phyloP scores from a whole-genome alignment of 2,113 vertebrate species.

The Sapajus apella region DNA sequence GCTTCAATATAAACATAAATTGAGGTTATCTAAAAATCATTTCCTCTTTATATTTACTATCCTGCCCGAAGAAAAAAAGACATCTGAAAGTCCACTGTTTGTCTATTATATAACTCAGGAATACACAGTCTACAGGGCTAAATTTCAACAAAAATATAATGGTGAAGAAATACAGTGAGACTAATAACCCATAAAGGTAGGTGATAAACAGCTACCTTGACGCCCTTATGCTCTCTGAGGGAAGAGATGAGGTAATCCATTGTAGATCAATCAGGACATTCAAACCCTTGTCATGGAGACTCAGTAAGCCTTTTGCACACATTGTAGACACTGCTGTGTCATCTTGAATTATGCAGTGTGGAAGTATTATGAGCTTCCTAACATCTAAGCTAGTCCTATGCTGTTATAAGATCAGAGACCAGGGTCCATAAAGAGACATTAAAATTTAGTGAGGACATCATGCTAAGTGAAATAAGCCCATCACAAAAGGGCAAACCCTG shows the following conservation, averaged over 20 bases:
- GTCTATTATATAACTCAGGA: background rate
- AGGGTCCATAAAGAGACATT: background rate
- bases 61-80: background rate
- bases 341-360: background rate
- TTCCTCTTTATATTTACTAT: background rate
- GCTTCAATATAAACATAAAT: slow-evolving; percentile 13
- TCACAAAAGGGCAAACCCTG: background rate
- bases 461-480: background rate
- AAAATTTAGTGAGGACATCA: background rate
- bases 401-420: background rate
- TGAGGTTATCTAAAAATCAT: slow-evolving; percentile 10
- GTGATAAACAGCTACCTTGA: background rate
- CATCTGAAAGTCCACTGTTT: background rate
- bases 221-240: background rate
- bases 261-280: background rate
- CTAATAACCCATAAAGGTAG: background rate
- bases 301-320: background rate
- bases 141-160: background rate
- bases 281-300: background rate
- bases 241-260: background rate
- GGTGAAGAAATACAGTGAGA: background rate
- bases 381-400: background rate
- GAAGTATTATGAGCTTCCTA: background rate
- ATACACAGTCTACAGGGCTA: background rate
- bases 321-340: background rate